Evolutionary conservation across 2,888 invertebrate genomes (phyloP).

Genomic region (Diabrotica balteata): DNA sequence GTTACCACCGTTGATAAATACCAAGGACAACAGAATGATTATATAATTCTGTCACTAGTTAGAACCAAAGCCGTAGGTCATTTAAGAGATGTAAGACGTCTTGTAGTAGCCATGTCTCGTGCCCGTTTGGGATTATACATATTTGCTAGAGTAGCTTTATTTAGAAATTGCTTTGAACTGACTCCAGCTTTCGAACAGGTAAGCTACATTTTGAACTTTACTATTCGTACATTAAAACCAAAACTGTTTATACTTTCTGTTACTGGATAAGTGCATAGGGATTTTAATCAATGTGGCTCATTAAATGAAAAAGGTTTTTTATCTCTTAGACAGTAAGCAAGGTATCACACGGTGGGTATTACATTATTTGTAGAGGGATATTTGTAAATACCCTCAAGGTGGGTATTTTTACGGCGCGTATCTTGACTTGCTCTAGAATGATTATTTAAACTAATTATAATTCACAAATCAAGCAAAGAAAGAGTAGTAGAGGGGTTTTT

Average conservation of each 20-base stretch:
- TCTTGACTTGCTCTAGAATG: too few relatives aligned
- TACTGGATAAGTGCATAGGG: too few relatives aligned
- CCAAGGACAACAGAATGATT: constrained; percentile 99
- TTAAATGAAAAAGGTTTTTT: too few relatives aligned
- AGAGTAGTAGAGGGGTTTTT: too few relatives aligned
- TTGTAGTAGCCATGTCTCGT: constrained; percentile 97
- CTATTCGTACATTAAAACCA: neutral
- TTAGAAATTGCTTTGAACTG: constrained; percentile 96
- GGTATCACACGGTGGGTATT: too few relatives aligned
- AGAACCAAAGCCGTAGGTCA: constrained; percentile 98
- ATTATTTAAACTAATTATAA: too few relatives aligned
- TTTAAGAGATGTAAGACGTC: constrained; percentile 91
- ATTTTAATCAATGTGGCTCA: too few relatives aligned
- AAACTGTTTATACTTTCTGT: neutral
- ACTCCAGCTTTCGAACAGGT: constrained; percentile 94
- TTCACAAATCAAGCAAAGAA: too few relatives aligned
- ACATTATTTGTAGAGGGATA: too few relatives aligned
- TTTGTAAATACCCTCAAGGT: too few relatives aligned
- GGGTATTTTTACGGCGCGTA: too few relatives aligned
- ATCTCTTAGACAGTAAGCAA: too few relatives aligned
- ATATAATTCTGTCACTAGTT: constrained; percentile 94
- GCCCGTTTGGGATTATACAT: constrained; percentile 96
- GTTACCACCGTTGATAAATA: constrained; percentile 98
- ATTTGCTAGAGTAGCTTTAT: constrained; percentile 90
- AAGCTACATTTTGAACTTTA: constrained; percentile 30